phyloP scores from a whole-genome alignment of 2,797 vertebrate genomes.

The Leuciscus waleckii region DNA sequence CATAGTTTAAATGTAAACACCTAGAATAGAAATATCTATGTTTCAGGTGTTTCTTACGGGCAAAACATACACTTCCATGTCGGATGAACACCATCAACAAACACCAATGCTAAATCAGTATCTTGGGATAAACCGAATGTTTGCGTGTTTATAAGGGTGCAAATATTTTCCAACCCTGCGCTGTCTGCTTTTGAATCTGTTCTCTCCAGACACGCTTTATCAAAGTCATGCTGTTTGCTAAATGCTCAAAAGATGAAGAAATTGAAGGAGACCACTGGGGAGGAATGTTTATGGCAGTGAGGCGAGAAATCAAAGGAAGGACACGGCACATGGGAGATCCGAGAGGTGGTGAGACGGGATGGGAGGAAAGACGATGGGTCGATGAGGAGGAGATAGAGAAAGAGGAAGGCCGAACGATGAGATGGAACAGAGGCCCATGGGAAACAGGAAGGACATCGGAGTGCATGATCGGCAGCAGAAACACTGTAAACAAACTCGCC shows the following conservation, averaged over 20 bases:
- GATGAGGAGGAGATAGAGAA: constrained; percentile 57
- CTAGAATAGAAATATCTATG: constrained; percentile 68
- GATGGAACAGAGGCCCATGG: constrained; percentile 56
- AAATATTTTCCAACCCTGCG: constrained; percentile 28
- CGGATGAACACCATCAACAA: not conserved
- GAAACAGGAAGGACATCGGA: constrained; percentile 61
- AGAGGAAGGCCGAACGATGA: constrained; percentile 57
- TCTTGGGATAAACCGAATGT: constrained; percentile 38
- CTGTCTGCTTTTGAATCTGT: constrained; percentile 33
- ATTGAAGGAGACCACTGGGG: constrained; percentile 56
- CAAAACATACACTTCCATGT: constrained; percentile 24
- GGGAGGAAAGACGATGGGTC: constrained; percentile 42
- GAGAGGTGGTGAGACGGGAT: constrained; percentile 48
- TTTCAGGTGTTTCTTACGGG: constrained; percentile 65
- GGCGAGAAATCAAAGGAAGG: constrained; percentile 62
- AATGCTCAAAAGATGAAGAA: constrained; percentile 61
- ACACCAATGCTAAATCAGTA: not conserved
- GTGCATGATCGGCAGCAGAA: constrained; percentile 50
- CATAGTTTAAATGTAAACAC: not conserved
- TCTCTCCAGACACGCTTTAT: constrained; percentile 57
- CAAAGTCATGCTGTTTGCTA: constrained; percentile 53
- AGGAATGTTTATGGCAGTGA: constrained; percentile 60
- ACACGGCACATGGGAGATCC: constrained; percentile 54
- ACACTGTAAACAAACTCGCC: constrained; percentile 63
- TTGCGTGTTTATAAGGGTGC: constrained; percentile 26